Percentiles rank a stretch among this genome's conserved stretches.
These are phyloP conservation scores for Drosophila crucigera DNA, from an alignment of 2,888 invertebrate genomes.

Conservation along the genomic window DNA sequence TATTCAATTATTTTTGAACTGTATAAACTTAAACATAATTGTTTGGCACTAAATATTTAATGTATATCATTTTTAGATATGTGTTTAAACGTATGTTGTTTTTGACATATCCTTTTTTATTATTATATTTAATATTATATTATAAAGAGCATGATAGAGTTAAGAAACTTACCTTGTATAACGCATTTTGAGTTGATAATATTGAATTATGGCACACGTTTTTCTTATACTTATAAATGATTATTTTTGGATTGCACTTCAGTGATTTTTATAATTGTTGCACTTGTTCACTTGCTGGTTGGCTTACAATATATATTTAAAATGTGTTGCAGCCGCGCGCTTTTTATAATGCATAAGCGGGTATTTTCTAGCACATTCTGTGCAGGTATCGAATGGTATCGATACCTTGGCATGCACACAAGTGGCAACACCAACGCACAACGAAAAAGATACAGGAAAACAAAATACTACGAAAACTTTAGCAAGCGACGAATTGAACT, in stretches of 20 bases:
- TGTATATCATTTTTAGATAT: not conserved
- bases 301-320: conserved; percentile 43
- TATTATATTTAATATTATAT: not conserved
- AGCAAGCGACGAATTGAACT: conserved; percentile 9
- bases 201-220: not conserved
- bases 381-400: conserved; percentile 13
- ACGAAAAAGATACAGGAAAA: conserved; percentile 22
- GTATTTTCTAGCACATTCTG: conserved; percentile 53
- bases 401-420: conserved; percentile 6
- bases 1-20: not conserved
- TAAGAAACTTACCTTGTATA: conserved; percentile 67
- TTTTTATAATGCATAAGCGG: conserved; percentile 51
- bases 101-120: not conserved
- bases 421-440: conserved; percentile 28
- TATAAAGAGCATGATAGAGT: not conserved
- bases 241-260: not conserved
- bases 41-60: not conserved
- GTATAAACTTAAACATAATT: not conserved
- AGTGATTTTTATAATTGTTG: not conserved
- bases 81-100: not conserved
- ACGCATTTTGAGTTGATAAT: conserved; percentile 63
- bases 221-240: conserved; percentile 5
- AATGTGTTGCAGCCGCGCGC: conserved; percentile 35
- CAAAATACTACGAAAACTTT: conserved; percentile 38
- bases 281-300: conserved; percentile 51